phyloP scores from a whole-genome alignment of 2,113 vertebrate species.

The Heterotilapia buettikoferi region DNA sequence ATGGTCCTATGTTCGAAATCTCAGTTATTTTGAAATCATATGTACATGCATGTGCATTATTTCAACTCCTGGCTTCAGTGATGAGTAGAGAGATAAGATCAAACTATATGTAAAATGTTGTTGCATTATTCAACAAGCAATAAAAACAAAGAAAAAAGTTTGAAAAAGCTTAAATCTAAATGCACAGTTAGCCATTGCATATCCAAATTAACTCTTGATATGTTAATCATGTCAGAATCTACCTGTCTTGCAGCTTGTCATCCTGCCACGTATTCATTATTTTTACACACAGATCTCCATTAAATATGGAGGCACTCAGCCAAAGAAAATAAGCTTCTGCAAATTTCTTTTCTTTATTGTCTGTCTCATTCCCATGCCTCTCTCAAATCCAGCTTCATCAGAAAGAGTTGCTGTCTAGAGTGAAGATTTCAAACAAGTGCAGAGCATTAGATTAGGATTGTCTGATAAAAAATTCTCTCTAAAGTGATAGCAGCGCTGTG shows the following conservation, averaged over 20 bases:
- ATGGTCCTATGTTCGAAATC: not conserved
- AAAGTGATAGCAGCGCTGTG: not conserved
- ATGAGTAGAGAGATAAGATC: not conserved
- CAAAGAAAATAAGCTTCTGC: not conserved
- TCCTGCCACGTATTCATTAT: not conserved
- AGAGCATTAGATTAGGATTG: not conserved
- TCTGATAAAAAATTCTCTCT: conserved; percentile 34
- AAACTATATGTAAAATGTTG: not conserved
- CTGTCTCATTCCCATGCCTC: not conserved
- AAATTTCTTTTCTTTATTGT: not conserved
- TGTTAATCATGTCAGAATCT: not conserved
- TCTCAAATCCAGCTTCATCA: conserved; percentile 14
- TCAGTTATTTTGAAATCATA: not conserved
- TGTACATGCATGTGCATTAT: not conserved
- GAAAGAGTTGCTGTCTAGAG: not conserved
- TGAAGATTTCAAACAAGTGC: conserved; percentile 22
- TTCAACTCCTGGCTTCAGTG: not conserved
- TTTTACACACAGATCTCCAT: not conserved
- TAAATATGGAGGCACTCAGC: not conserved
- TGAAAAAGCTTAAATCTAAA: not conserved
- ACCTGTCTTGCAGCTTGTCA: not conserved
- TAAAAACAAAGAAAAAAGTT: not conserved
- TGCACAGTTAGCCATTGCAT: not conserved
- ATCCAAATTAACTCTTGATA: not conserved
- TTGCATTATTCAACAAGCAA: not conserved